These are phyloP conservation scores for Malachius bipustulatus DNA, from an alignment of 2,888 invertebrate genomes.

Conservation along the genomic window DNA sequence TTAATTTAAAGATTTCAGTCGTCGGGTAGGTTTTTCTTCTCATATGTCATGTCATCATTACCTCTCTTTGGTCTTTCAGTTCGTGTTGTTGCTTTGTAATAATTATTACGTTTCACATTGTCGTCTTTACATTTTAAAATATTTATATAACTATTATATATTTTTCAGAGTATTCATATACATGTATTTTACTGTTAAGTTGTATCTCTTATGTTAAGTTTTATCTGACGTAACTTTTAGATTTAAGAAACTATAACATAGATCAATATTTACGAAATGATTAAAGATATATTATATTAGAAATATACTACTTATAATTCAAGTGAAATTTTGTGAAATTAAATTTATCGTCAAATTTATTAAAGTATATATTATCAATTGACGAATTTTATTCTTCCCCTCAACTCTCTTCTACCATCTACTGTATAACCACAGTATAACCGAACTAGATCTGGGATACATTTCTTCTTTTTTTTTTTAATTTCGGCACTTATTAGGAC, in stretches of 20 bases:
- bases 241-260: background rate
- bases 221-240: too few relatives aligned
- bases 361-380: slow-evolving; percentile 1
- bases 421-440: too few relatives aligned
- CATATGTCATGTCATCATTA: slow-evolving; percentile 9
- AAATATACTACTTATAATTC: background rate
- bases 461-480: too few relatives aligned
- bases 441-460: too few relatives aligned
- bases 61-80: slow-evolving; percentile 5
- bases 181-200: slow-evolving; percentile 30
- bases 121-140: slow-evolving; percentile 25
- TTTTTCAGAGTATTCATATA: slow-evolving; percentile 38
- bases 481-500: too few relatives aligned
- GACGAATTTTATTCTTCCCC: too few relatives aligned
- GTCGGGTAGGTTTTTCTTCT: slow-evolving; percentile 11
- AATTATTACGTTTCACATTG: slow-evolving; percentile 15
- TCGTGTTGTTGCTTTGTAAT: slow-evolving; percentile 12
- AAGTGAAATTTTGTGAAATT: background rate
- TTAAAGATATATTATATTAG: background rate
- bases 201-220: slow-evolving; percentile 23
- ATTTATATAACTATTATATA: slow-evolving; percentile 30
- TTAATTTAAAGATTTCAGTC: too few relatives aligned
- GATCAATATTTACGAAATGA: background rate
- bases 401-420: too few relatives aligned
- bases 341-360: background rate